These are phyloP conservation scores for Balaeniceps rex DNA, from an alignment of 2,113 vertebrate species.

Conservation along the genomic window DNA sequence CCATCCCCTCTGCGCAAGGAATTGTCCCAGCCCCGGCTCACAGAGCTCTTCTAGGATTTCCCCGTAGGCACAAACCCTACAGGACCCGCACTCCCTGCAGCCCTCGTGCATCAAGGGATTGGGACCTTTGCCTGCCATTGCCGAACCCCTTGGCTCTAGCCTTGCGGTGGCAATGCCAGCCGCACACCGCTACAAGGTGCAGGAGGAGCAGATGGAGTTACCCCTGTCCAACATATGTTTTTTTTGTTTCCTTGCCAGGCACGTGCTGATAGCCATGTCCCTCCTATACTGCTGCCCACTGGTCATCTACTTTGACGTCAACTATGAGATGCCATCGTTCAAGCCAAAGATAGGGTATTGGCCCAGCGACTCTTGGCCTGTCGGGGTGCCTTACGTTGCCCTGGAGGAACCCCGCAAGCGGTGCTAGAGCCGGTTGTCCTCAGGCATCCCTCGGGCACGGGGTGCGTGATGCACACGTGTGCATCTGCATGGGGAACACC, in stretches of 20 bases:
- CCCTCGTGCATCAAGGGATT: rapidly evolving
- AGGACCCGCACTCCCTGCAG: not conserved
- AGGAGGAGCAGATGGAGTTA: not conserved
- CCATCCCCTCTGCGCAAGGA: not conserved
- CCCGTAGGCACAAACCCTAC: not conserved
- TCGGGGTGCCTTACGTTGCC: constrained; percentile 86
- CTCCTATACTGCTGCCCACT: constrained; percentile 80
- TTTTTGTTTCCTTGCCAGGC: constrained; percentile 72
- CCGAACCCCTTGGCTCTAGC: not conserved
- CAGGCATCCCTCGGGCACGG: not conserved
- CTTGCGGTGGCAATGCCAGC: not conserved
- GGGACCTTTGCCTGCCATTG: not conserved
- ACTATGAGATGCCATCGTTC: constrained; percentile 78
- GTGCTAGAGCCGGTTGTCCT: constrained; percentile 61
- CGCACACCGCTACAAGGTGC: not conserved
- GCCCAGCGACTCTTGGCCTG: constrained; percentile 80
- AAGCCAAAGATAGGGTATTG: constrained; percentile 85
- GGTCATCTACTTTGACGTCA: constrained; percentile 82
- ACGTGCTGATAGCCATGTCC: constrained; percentile 87
- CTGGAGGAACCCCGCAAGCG: constrained; percentile 64
- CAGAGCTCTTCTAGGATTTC: not conserved
- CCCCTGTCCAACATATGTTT: not conserved
- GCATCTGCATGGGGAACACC: not conserved
- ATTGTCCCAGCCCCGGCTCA: not conserved
- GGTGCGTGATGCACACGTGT: not conserved